Percentiles rank a stretch among this genome's conserved stretches.
Evolutionary conservation across 1,140 invertebrate species (phyloP).

Genomic region (silkworm (Bombyx mori)): DNA sequence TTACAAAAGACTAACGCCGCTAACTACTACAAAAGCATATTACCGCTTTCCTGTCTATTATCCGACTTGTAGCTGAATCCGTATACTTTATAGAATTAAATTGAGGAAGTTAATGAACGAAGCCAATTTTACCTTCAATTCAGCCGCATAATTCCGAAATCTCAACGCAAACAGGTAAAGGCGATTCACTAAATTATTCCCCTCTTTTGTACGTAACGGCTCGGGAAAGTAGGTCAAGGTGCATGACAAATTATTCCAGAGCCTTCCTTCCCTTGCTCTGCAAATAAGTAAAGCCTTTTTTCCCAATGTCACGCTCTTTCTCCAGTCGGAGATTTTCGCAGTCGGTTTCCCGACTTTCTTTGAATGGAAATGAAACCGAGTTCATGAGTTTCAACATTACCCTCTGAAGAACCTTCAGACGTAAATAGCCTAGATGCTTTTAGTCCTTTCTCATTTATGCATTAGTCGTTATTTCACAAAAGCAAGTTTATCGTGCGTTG

Average conservation of each 20-base stretch:
- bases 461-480: too few species aligned
- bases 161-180: constrained; percentile 15
- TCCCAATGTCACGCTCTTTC: constrained; percentile 31
- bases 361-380: constrained; percentile 12
- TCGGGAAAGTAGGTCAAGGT: constrained; percentile 47
- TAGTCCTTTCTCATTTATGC: background rate
- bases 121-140: constrained; percentile 10
- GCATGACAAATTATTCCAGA: constrained; percentile 46
- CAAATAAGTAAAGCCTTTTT: constrained; percentile 47
- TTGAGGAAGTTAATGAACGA: background rate
- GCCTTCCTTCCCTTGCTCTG: constrained; percentile 30
- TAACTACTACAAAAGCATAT: too few species aligned
- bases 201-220: constrained; percentile 22
- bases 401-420: constrained; percentile 3
- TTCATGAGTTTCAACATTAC: constrained; percentile 8
- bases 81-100: too few species aligned
- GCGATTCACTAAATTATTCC: constrained; percentile 23
- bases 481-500: too few species aligned
- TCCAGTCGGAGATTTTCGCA: constrained; percentile 10
- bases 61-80: constrained; percentile 7
- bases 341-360: constrained; percentile 9
- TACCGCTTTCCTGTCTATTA: constrained; percentile 9
- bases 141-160: constrained; percentile 16
- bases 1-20: too few species aligned
- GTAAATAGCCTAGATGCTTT: constrained; percentile 6